Percentiles rank a stretch among this genome's conserved stretches.
Evolutionary conservation across 2,888 invertebrate genomes (phyloP).

Genomic region (Odontocolon sp.): DNA sequence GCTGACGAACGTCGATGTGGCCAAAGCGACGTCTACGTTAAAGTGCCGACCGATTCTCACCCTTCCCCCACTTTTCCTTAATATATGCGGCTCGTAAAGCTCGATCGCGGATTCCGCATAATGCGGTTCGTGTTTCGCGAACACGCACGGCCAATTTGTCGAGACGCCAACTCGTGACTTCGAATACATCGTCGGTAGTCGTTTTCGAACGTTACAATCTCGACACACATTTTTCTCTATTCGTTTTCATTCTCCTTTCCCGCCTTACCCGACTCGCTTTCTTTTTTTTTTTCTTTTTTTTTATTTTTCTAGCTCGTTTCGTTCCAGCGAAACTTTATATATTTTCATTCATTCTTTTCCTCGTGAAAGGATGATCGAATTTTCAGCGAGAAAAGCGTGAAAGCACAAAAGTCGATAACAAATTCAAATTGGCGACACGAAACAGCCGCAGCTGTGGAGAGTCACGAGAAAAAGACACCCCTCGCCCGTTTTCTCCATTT

Average conservation of each 20-base stretch:
- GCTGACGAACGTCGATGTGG: constrained; percentile 28
- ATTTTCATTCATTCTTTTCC: neutral
- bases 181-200: constrained; percentile 49
- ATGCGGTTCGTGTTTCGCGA: constrained; percentile 71
- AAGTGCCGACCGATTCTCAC: constrained; percentile 1
- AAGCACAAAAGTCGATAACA: constrained; percentile 28
- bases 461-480: too few relatives aligned
- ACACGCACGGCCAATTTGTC: constrained; percentile 76
- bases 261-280: too few relatives aligned
- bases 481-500: too few relatives aligned
- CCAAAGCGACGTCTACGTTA: neutral
- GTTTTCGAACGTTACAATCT: constrained; percentile 19
- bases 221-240: constrained; percentile 48
- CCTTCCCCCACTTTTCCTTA: constrained; percentile 33
- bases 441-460: too few relatives aligned
- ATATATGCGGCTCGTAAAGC: constrained; percentile 70
- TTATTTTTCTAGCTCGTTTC: neutral
- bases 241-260: neutral
- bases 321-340: neutral
- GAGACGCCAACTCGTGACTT: constrained; percentile 69
- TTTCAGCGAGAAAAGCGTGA: constrained; percentile 7
- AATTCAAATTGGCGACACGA: constrained; percentile 48
- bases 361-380: constrained; percentile 17
- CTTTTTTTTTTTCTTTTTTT: neutral
- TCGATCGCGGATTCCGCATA: constrained; percentile 71